Evolutionary conservation across 2,113 vertebrate species (phyloP), one percentile per base, ranked within the genome.

Genomic region (Phoxinus phoxinus): DNA sequence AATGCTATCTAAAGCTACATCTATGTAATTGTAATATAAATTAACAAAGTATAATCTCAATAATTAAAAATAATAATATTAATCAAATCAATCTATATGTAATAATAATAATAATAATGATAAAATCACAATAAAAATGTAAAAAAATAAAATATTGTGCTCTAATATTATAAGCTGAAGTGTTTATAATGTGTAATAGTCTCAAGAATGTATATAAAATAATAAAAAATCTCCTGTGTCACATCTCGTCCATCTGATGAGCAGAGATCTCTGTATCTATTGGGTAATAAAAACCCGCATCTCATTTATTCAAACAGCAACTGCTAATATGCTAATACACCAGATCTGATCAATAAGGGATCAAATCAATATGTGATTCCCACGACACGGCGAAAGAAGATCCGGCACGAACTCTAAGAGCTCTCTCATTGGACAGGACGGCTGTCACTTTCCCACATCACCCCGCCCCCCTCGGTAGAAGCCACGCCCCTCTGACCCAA

Each of bases 401-500:
- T 61, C 87, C 85, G 88, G 81, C 86, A 88, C 86, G 84, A 77
- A 73, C 15, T 56, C 23, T 32, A 21, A 13, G 27, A 67, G 72
- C 69, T 58, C 86, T 89, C 73, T 83, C 85, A 91, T 91, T 92
- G 91, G 90, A 65, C 76, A 69, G 88, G 30, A 79, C 19, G 2
- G 19, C 53, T 8, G 53, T 2, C 53, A 82, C 89, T 84, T 37
- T n/a, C 32, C 67, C 21, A 59, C 9, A 30, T 25, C 2, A 12
- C 3, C 53, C 63, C 53, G 85, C 83, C 81, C 84, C 69, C 58
- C 35, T 65, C 78, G 84, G 76, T 78, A 19, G 76, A 46, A 74
- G 65, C 92, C 92, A 92, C 90, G 89, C 93, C 94, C 91, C 91
- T 71, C 87, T 93, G 94, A 95, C 93, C 93, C 89, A 88, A 51